Evolutionary conservation across 2,888 invertebrate genomes (phyloP), one percentile per base, ranked within the genome.

Genomic region (Heliconius hortense): DNA sequence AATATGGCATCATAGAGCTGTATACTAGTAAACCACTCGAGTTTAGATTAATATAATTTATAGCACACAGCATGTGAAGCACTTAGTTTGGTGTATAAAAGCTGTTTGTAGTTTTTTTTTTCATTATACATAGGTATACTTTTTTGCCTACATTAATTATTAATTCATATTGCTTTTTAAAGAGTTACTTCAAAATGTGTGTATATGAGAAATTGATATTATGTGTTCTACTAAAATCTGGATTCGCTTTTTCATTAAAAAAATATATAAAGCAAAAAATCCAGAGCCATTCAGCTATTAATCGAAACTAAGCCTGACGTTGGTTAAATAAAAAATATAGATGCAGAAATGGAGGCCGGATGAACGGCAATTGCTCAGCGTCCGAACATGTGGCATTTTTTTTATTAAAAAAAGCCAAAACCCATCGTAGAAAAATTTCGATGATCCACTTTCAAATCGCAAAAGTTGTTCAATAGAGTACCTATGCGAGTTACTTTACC

Each of bases 391-490:
- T 75, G 63, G 39, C 74, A 64, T 64, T 56, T 63, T 35, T 56
- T 70, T 70, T 62, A n/a, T 39, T 35, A 21, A 35, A 66, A 67
- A 69, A 69, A 69, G n/a, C 31, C 69, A 18, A 56, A 60, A 67
- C n/a, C 26, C 24, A 48, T 60, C 39, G 60, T 62, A 74, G 76
- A 77, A 76, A 73, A 81, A 78, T 79, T 79, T 78, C 76, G 75
- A 80, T 82, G 80, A 80, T 80, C 66, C 71, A 72, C 70, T 72
- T 77, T 76, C 72, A 64, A 71, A 64, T 63, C 72, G 73, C 73
- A 77, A 78, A 80, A 81, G 76, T 81, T 82, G 82, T 81, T 83
- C 83, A 82, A 83, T 82, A 81, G 79, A 81, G 78, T 72, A 78
- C 78, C 26, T 15, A 28, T 13, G n/a, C 18, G 21, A n/a, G n/a